Evolutionary conservation across 2,888 invertebrate genomes (phyloP), one percentile per base, ranked within the genome.

Genomic region (Chymomyza amoena): DNA sequence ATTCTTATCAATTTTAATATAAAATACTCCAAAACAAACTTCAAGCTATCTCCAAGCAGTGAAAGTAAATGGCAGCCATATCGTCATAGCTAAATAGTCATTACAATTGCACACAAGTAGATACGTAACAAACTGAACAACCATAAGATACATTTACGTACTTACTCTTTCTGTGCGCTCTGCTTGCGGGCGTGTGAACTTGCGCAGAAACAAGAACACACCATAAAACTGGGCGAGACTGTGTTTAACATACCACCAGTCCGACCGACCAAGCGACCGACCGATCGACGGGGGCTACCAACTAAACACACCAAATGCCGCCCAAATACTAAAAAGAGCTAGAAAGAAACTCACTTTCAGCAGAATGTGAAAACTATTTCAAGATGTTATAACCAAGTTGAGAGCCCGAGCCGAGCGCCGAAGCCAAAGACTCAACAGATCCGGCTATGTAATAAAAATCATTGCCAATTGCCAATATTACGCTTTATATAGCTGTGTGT

Each of bases 381-480:
- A 63, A 76, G 74, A 60, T 28, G 15, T 28, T n/a, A 18, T 10
- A 45, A 45, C 13, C 39, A 45, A 45, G 1, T 2, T 9, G 20
- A 1, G 25, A n/a, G 13, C 20, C 50, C 20, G 25, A 16, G 20
- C 50, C 20, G 25, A 16, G 20, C 54, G 54, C 16, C 50, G 18
- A 7, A 63, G 50, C 28, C 25, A 16, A 9, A 66, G 28, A 60
- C 9, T 32, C 9, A 9, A 32, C 7, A 32, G n/a, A 32, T 25
- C 16, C 16, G 69, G 63, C 63, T 67, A 76, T 72, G 84, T 88
- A 84, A 88, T 85, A 86, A 86, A 83, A 88, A 84, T 87, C 89
- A 88, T 89, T 85, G 88, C 77, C 88, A 85, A 89, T 87, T 87
- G 85, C 77, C 88, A 75, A 86, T 88, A 86, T 88, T 88, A 82